These are phyloP conservation scores for Xiphorhynchus erythropygius DNA, from an alignment of 2,797 vertebrate genomes.

Conservation along the genomic window DNA sequence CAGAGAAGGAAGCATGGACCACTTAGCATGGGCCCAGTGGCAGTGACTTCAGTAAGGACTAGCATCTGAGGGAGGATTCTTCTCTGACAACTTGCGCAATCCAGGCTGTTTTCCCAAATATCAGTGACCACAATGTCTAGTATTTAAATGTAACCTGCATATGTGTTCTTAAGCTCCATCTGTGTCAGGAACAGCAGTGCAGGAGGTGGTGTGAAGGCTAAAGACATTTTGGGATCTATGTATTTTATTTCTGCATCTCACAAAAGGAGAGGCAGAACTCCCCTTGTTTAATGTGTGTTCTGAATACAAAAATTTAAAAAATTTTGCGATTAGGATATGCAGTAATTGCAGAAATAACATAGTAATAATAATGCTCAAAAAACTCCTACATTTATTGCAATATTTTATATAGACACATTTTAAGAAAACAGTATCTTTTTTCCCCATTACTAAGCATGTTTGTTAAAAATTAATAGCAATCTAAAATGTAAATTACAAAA, in stretches of 20 bases:
- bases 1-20: neutral
- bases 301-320: neutral
- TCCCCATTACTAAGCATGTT: neutral
- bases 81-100: neutral
- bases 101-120: neutral
- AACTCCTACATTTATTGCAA: neutral
- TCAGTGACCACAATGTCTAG: neutral
- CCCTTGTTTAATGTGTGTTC: neutral
- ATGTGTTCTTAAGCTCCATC: neutral
- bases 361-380: neutral
- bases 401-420: neutral
- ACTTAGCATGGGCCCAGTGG: neutral
- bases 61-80: neutral
- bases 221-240: neutral
- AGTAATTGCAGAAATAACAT: neutral
- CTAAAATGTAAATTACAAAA: neutral
- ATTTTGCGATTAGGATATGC: neutral
- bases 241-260: neutral
- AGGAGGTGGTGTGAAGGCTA: neutral
- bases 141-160: neutral
- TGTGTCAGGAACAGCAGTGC: neutral
- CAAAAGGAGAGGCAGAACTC: neutral
- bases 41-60: neutral
- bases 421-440: neutral
- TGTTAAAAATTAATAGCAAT: neutral